A percentile compares a stretch with the other conserved stretches of the same genome.
phyloP scores from a whole-genome alignment of 2,888 invertebrate species.

The Drosophila borborema region DNA sequence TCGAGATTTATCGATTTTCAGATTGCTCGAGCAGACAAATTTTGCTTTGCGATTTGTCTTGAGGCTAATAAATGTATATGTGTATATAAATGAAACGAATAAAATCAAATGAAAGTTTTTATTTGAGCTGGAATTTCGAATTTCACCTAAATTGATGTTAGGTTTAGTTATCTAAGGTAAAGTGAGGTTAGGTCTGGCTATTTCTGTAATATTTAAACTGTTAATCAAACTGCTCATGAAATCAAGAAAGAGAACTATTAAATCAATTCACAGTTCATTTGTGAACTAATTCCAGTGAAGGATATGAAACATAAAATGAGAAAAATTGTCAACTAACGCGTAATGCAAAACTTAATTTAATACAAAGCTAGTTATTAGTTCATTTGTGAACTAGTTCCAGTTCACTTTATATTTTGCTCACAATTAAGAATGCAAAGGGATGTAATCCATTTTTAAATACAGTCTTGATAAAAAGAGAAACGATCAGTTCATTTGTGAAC shows the following conservation, averaged over 20 bases:
- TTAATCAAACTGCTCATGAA: not conserved
- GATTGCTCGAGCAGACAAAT: not conserved
- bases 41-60: not conserved
- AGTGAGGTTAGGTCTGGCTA: not conserved
- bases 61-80: not conserved
- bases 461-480: no score
- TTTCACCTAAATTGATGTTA: no score
- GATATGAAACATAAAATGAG: not conserved
- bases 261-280: not conserved
- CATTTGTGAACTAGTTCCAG: not conserved
- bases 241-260: not conserved
- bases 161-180: no score
- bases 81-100: not conserved
- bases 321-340: not conserved
- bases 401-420: not conserved
- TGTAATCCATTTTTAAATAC: no score
- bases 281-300: not conserved
- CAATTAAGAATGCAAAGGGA: no score
- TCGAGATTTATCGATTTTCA: conserved; percentile 3
- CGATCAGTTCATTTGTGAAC: not conserved
- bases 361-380: not conserved
- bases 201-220: not conserved
- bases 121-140: no score
- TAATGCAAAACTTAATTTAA: not conserved
- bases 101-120: not conserved